These are phyloP conservation scores for Xestobium rufovillosum DNA, from an alignment of 2,888 invertebrate species.

Conservation along the genomic window DNA sequence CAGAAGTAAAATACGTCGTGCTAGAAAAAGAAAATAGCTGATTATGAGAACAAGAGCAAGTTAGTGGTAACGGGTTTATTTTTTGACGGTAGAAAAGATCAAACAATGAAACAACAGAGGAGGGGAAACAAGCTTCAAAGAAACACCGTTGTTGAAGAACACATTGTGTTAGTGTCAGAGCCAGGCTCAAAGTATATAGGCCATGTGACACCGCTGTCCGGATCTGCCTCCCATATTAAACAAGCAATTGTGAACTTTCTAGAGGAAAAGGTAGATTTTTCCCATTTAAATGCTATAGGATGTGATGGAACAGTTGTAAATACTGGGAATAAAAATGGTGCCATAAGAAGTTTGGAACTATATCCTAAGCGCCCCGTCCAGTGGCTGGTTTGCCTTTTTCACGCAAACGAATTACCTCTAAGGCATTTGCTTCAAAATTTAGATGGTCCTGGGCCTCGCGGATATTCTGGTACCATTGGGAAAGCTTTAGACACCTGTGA, in stretches of 20 bases:
- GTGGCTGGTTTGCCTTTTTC: too few species aligned
- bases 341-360: constrained; percentile 12
- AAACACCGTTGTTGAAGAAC: too few species aligned
- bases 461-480: too few species aligned
- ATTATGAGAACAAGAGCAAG: constrained; percentile 11
- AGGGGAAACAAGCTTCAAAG: too few species aligned
- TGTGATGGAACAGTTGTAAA: constrained; percentile 11
- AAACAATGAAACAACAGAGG: constrained; percentile 10
- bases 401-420: too few species aligned
- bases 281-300: too few species aligned
- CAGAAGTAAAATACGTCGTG: constrained; percentile 11
- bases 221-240: too few species aligned
- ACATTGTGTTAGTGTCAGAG: too few species aligned
- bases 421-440: too few species aligned
- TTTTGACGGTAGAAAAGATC: constrained; percentile 11
- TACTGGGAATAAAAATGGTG: constrained; percentile 11
- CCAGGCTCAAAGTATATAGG: too few species aligned
- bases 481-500: too few species aligned
- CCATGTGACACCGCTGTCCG: constrained; percentile 10
- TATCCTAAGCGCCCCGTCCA: constrained; percentile 9
- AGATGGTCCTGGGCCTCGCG: constrained; percentile 9
- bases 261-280: constrained; percentile 11
- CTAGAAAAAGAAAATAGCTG: constrained; percentile 8
- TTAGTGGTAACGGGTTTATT: constrained; percentile 9
- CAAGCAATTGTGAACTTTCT: constrained; percentile 11